These are phyloP conservation scores for Rotaria macrura DNA, from an alignment of 2,888 invertebrate genomes.

Conservation along the genomic window DNA sequence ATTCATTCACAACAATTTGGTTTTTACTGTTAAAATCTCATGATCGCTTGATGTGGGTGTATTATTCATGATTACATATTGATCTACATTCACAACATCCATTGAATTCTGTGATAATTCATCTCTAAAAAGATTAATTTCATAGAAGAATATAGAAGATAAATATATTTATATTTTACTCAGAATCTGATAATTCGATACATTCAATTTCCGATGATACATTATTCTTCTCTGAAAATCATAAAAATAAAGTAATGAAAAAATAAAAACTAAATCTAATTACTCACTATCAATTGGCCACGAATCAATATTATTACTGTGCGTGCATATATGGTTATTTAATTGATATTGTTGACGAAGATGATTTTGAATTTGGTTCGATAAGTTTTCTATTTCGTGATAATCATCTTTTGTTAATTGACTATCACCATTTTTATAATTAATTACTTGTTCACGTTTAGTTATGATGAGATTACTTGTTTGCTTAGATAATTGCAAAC, in stretches of 20 bases:
- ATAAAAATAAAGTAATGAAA: background rate
- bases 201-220: background rate
- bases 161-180: background rate
- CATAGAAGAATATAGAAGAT: background rate
- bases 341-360: background rate
- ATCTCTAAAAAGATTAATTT: background rate
- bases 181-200: background rate
- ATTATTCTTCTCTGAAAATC: background rate
- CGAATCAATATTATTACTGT: background rate
- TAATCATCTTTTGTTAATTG: background rate
- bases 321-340: background rate
- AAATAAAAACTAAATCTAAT: background rate
- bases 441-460: background rate
- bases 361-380: background rate
- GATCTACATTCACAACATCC: too few relatives aligned
- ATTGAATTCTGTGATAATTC: background rate
- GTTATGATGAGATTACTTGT: background rate
- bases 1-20: background rate
- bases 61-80: too few relatives aligned
- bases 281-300: background rate
- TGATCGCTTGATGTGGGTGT: too few relatives aligned
- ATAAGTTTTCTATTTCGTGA: background rate
- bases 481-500: background rate
- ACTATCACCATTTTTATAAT: background rate
- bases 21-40: background rate